These are phyloP conservation scores for Drosophila emarginata DNA, from an alignment of 2,888 invertebrate genomes.

Conservation along the genomic window DNA sequence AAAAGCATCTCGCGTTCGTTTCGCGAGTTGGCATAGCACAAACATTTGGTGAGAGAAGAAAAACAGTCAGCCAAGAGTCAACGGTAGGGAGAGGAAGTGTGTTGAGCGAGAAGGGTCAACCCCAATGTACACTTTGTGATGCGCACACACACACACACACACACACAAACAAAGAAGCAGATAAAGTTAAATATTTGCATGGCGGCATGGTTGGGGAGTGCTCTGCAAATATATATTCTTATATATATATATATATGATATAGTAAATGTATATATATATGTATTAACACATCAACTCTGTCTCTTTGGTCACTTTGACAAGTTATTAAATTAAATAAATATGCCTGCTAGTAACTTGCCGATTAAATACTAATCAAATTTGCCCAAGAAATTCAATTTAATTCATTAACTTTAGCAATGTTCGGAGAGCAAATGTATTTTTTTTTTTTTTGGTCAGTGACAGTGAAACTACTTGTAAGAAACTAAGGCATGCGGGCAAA, in stretches of 20 bases:
- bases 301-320: conserved; percentile 30
- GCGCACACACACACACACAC: conserved; percentile 34
- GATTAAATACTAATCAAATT: conserved; percentile 72
- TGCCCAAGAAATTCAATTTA: conserved; percentile 62
- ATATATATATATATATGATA: conserved; percentile 6
- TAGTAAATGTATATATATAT: not conserved
- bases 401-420: conserved; percentile 42
- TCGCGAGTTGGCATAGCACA: conserved; percentile 34
- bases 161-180: conserved; percentile 20
- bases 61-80: conserved; percentile 41
- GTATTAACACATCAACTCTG: not conserved
- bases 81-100: not conserved
- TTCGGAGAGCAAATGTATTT: not conserved
- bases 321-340: conserved; percentile 67
- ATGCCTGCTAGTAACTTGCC: conserved; percentile 50
- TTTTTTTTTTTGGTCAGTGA: conserved; percentile 33
- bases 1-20: conserved; percentile 27
- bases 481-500: conserved; percentile 27
- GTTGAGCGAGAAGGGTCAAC: conserved; percentile 19
- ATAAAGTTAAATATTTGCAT: conserved; percentile 25
- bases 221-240: conserved; percentile 28
- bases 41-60: conserved; percentile 43
- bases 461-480: not conserved
- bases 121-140: conserved; percentile 51
- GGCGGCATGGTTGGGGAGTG: conserved; percentile 24